Base-by-base conservation (phyloP, 1,140 invertebrate genomes). In the Megathymus violae region DNA sequence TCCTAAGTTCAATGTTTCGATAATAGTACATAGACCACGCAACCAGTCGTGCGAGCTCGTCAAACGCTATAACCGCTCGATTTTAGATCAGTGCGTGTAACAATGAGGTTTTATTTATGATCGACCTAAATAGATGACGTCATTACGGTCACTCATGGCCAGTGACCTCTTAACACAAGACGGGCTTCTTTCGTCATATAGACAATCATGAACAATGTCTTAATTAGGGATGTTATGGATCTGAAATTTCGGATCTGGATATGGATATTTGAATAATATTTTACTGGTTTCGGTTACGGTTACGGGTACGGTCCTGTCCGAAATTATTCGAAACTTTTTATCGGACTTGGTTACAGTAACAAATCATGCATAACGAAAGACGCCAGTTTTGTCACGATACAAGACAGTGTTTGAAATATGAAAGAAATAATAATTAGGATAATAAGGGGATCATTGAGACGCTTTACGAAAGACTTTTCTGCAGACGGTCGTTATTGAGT, bases 51-150 rank as follows among this genome's bases (percentile, higher is more conserved):
- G 62, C 69, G 66, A 62, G 60, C 58, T 67, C 47, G 69, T 70
- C 62, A 58, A 64, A 69, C 54, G 68, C 38, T 76, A 64, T 74
- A 71, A 77, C 74, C 72, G 67, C 34, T 9, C 59, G 60, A 63
- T 64, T 60, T 56, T 62, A 69, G 69, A 69, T 69, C 67, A 66
- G 64, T 72, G 69, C 52, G 62, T 64, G 62, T 69, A 77, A 74
- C 75, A 77, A 77, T 77, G 69, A 44, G 36, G 34, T 59, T 66
- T 61, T 66, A 67, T 69, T 69, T 31, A 31, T 31, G 27, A 31
- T 6, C 7, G 27, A 31, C 3, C 27, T 31, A 31, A 3, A 4
- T 31, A 1, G 3, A 9, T 31, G 3, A 31, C 7, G 27, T 31
- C 27, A 31, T 31, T 5, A 9, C 27, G 27, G 27, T 4, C 7